Evolutionary conservation across 2,797 vertebrate species (phyloP).

Genomic region (Hafferia zeledoni): DNA sequence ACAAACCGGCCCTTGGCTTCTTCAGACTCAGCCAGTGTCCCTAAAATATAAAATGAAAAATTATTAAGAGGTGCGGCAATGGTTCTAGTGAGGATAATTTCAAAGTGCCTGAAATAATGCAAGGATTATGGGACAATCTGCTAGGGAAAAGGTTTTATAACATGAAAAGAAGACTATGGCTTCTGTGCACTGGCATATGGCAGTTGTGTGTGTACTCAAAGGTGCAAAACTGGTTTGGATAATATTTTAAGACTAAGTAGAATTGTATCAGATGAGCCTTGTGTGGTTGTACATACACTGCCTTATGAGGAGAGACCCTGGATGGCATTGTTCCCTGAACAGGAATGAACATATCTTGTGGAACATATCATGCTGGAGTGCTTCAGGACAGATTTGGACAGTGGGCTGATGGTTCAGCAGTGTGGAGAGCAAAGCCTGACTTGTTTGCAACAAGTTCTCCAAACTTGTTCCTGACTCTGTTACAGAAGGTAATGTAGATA

Average conservation of each 20-base stretch:
- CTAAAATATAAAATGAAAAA: not conserved
- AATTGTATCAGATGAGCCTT: not conserved
- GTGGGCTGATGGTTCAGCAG: not conserved
- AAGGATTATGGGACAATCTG: not conserved
- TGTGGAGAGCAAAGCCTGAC: not conserved
- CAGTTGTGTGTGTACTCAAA: not conserved
- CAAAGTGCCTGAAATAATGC: not conserved
- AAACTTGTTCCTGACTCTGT: not conserved
- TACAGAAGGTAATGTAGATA: not conserved
- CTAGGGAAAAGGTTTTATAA: not conserved
- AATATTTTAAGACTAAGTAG: not conserved
- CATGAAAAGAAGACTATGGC: not conserved
- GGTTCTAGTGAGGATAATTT: not conserved
- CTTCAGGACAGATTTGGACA: not conserved
- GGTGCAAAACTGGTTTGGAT: not conserved
- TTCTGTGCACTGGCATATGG: not conserved
- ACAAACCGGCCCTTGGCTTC: rapidly evolving
- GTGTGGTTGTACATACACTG: not conserved
- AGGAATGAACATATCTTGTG: not conserved
- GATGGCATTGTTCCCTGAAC: not conserved
- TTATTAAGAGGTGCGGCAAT: not conserved
- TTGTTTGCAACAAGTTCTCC: not conserved
- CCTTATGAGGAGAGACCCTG: not conserved
- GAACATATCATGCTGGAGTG: not conserved
- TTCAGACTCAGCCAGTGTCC: not conserved